These are phyloP conservation scores for Drosophila mauritiana DNA, from an alignment of 1,140 invertebrate species.

Conservation along the genomic window DNA sequence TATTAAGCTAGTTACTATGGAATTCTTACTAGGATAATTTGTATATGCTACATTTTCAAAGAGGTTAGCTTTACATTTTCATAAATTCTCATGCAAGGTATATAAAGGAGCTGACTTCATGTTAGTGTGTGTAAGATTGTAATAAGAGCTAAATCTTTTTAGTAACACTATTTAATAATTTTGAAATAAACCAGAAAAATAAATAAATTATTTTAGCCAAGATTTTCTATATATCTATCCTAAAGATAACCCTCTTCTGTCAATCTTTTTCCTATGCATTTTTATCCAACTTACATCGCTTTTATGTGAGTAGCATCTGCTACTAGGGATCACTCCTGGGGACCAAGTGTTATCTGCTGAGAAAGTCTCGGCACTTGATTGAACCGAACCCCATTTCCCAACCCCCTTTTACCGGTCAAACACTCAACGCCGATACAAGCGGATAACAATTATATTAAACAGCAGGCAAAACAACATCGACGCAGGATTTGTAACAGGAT, in stretches of 20 bases:
- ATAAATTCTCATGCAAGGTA: no score
- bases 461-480: slow-evolving; percentile 74
- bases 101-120: no score
- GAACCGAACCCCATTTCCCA: not conserved
- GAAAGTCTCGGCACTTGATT: slow-evolving; percentile 67
- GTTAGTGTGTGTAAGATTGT: no score
- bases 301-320: slow-evolving; percentile 48
- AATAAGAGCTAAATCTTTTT: no score
- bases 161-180: no score
- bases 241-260: not conserved
- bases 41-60: no score
- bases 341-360: slow-evolving; percentile 34
- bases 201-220: no score
- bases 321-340: slow-evolving; percentile 9
- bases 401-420: not conserved
- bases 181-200: no score
- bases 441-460: slow-evolving; percentile 84
- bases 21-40: no score
- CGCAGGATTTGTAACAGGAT: slow-evolving; percentile 84
- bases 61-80: no score
- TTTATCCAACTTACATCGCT: slow-evolving; percentile 12
- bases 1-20: no score
- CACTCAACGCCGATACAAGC: slow-evolving; percentile 45
- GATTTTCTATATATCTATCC: not conserved
- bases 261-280: slow-evolving; percentile 8